Conservation (phyloP, 2,113 vertebrate species). For the Paramormyrops kingsleyae region DNA sequence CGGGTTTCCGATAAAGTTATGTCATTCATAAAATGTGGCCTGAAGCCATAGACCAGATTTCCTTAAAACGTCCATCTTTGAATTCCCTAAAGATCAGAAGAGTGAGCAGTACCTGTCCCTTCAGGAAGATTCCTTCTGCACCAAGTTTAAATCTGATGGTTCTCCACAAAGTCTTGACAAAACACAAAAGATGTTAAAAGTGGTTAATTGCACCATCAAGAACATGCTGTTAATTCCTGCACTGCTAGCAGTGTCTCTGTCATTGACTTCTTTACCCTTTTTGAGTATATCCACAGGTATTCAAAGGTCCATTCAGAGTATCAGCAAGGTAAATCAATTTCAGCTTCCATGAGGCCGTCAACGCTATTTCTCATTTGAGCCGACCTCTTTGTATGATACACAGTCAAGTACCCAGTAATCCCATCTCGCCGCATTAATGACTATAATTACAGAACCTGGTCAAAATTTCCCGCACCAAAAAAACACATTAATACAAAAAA, state of each 20-base stretch:
- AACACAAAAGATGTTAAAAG: neutral
- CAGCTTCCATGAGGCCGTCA: neutral
- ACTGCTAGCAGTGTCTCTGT: neutral
- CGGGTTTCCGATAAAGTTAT: neutral
- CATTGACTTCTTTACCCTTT: neutral
- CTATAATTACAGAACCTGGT: conserved; percentile 33
- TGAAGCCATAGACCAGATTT: neutral
- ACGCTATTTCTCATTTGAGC: neutral
- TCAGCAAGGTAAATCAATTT: neutral
- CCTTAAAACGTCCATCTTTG: neutral
- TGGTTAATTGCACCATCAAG: neutral
- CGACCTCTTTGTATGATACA: neutral
- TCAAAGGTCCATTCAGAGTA: neutral
- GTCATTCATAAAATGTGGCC: neutral
- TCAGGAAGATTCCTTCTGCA: neutral
- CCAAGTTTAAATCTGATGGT: neutral
- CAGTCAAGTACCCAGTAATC: neutral
- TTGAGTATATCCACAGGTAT: neutral
- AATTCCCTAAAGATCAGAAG: neutral
- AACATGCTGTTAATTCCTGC: neutral
- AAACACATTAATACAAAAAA: conserved; percentile 29
- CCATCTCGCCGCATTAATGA: conserved; percentile 25
- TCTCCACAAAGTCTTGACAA: neutral
- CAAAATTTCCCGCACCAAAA: conserved; percentile 28
- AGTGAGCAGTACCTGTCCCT: neutral